These are phyloP conservation scores for Hippopotamus amphibius DNA, from an alignment of 2,113 vertebrate genomes.

Conservation along the genomic window DNA sequence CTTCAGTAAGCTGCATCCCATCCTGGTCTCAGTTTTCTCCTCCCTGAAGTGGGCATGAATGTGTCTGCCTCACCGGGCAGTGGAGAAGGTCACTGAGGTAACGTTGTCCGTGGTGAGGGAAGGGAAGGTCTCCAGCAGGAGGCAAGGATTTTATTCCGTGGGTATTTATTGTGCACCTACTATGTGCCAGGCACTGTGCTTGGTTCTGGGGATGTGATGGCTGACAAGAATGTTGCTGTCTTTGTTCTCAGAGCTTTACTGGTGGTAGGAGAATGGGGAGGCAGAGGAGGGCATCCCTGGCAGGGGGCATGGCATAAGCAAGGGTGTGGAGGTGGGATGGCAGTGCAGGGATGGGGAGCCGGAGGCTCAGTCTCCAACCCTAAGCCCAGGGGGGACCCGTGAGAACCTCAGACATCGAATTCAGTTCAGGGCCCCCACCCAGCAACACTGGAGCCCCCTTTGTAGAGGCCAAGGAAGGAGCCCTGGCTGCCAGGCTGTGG, in stretches of 20 bases:
- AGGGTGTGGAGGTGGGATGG: not conserved
- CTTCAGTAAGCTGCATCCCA: not conserved
- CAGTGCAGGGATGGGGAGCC: not conserved
- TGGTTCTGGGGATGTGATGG: not conserved
- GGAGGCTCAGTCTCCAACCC: not conserved
- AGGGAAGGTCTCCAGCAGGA: not conserved
- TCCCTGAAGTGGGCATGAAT: not conserved
- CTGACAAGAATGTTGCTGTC: not conserved
- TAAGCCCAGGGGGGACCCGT: not conserved
- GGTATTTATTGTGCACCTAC: not conserved
- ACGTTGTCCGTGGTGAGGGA: not conserved
- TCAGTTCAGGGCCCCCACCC: not conserved
- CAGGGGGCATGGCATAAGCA: accelerated
- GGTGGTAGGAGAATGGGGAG: not conserved
- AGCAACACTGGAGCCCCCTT: not conserved
- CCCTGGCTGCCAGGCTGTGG: not conserved
- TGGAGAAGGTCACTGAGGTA: not conserved
- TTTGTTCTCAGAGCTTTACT: not conserved
- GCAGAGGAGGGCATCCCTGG: not conserved
- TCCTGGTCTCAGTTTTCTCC: not conserved
- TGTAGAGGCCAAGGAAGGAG: not conserved
- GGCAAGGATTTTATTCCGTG: not conserved
- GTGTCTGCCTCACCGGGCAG: not conserved
- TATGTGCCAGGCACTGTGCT: not conserved
- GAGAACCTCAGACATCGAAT: not conserved